These are phyloP conservation scores for Anastrepha obliqua DNA, from an alignment of 1,140 invertebrate species.

Conservation along the genomic window DNA sequence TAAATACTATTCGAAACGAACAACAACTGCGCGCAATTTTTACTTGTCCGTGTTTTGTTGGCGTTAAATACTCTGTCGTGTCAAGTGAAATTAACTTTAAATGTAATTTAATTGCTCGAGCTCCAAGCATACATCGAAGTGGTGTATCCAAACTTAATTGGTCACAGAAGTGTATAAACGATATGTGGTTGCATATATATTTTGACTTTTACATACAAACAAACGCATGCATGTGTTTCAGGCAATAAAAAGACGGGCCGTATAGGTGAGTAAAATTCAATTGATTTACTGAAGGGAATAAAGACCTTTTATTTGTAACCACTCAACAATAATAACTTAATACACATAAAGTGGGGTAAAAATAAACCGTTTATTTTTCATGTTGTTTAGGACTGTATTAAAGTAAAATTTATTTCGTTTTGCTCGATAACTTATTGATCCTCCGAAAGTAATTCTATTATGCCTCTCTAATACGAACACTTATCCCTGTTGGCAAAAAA, in stretches of 20 bases:
- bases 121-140: not conserved
- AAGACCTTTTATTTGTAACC: not conserved
- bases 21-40: not conserved
- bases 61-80: conserved; percentile 37
- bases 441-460: too few species aligned
- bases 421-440: too few species aligned
- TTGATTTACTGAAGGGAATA: not conserved
- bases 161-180: not conserved
- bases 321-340: too few species aligned
- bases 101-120: conserved; percentile 42
- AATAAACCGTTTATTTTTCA: too few species aligned
- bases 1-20: not conserved
- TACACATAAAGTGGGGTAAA: too few species aligned
- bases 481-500: too few species aligned
- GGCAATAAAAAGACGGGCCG: not conserved
- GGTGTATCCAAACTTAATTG: not conserved
- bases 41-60: conserved; percentile 11
- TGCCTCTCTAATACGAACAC: too few species aligned
- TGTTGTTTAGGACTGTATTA: too few species aligned
- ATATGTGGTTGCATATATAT: not conserved
- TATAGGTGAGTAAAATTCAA: not conserved
- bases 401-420: too few species aligned
- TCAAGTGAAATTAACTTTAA: conserved; percentile 52
- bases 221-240: not conserved
- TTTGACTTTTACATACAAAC: not conserved